A percentile compares a stretch with the other conserved stretches of the same genome.
phyloP scores from a whole-genome alignment of 2,797 vertebrate genomes.

The Gastrophryne carolinensis region DNA sequence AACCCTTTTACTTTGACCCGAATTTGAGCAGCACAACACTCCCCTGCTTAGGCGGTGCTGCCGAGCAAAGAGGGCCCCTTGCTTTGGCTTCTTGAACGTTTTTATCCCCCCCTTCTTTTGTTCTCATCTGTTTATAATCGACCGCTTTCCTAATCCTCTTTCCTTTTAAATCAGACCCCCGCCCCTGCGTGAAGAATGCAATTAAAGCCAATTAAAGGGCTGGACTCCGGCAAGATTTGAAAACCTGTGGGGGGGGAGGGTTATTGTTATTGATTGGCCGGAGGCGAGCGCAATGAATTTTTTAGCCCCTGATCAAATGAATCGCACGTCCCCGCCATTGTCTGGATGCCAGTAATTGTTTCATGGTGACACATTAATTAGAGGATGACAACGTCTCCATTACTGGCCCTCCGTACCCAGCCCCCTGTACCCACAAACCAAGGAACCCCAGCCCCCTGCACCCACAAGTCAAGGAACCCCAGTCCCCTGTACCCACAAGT shows the following conservation, averaged over 20 bases:
- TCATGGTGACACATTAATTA: conserved; percentile 29
- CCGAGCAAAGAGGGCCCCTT: no score
- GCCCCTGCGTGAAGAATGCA: conserved; percentile 21
- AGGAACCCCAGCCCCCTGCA: no score
- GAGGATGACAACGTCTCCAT: conserved; percentile 7
- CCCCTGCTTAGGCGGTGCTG: no score
- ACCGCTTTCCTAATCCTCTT: neutral
- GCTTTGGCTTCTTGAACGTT: no score
- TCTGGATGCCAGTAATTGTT: conserved; percentile 28
- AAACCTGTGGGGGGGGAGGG: neutral
- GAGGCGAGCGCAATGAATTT: conserved; percentile 23
- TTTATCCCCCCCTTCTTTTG: no score
- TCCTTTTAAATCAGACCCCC: neutral
- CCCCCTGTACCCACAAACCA: no score
- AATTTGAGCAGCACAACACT: no score
- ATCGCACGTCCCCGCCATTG: conserved; percentile 13
- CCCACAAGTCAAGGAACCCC: no score
- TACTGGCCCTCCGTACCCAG: no score
- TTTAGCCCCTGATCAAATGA: conserved; percentile 30
- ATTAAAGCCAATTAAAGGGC: conserved; percentile 24
- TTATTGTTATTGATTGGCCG: conserved; percentile 46
- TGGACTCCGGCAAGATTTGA: conserved; percentile 5
- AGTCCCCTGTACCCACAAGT: no score
- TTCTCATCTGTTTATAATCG: conserved; percentile 10
- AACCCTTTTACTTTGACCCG: no score